phyloP scores from a whole-genome alignment of 2,797 vertebrate species.

The Sebastes jordani region DNA sequence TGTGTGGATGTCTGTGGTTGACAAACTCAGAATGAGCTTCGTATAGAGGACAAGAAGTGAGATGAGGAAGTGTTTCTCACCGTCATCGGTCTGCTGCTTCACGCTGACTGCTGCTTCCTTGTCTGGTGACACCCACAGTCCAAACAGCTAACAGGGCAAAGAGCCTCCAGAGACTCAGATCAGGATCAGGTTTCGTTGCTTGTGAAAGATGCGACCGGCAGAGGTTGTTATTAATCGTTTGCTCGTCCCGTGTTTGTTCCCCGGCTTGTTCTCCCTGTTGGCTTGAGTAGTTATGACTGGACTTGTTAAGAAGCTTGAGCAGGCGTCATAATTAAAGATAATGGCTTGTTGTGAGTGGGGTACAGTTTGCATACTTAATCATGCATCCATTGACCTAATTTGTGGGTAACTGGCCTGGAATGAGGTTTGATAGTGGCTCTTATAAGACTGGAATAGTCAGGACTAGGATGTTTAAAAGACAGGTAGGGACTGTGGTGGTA shows the following conservation, averaged over 20 bases:
- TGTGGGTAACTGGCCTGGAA: neutral
- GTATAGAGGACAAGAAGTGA: neutral
- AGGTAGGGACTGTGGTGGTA: neutral
- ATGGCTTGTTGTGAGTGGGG: neutral
- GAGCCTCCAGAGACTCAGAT: constrained; percentile 19
- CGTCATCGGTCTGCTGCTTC: constrained; percentile 10
- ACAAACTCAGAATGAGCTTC: neutral
- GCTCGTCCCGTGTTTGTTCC: constrained; percentile 16
- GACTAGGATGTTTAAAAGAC: neutral
- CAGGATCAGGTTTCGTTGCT: constrained; percentile 40
- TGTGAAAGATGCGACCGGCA: neutral
- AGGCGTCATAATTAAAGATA: constrained; percentile 5
- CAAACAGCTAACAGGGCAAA: constrained; percentile 41
- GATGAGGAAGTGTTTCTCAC: neutral
- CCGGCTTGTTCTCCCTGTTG: neutral
- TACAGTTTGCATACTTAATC: constrained; percentile 26
- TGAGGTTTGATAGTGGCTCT: neutral
- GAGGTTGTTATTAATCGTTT: constrained; percentile 13
- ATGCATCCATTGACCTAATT: neutral
- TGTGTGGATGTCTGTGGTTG: neutral
- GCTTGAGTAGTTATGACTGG: neutral
- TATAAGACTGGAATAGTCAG: neutral
- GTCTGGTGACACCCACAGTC: constrained; percentile 20
- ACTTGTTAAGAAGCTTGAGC: constrained; percentile 7
- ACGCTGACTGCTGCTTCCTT: neutral